phyloP scores from a whole-genome alignment of 2,888 invertebrate species.

The Odontomyia ornata region DNA sequence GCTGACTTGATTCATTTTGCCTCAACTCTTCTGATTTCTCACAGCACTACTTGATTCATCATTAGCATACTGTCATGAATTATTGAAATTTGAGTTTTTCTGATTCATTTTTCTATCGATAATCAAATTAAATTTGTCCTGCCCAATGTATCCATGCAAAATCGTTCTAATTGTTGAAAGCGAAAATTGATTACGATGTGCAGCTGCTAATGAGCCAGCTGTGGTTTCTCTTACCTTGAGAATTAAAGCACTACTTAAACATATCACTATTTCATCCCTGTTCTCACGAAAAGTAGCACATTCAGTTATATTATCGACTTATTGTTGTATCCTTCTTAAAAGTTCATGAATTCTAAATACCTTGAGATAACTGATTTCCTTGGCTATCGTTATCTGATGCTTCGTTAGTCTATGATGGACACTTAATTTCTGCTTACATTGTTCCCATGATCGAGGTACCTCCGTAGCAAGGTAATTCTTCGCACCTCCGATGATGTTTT shows the following conservation, averaged over 20 bases:
- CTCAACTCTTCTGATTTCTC: too few species aligned
- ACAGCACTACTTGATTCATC: background rate
- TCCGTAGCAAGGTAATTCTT: background rate
- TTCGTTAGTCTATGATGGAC: background rate
- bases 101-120: background rate
- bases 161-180: too few species aligned
- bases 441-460: background rate
- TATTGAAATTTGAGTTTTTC: background rate
- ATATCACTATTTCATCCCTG: background rate
- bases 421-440: too few species aligned
- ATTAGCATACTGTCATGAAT: background rate
- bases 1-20: too few species aligned
- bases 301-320: background rate
- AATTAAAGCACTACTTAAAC: too few species aligned
- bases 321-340: background rate
- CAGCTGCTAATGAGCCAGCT: background rate
- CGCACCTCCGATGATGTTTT: background rate
- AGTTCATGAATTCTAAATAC: background rate
- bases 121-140: background rate
- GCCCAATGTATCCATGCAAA: too few species aligned
- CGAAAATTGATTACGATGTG: background rate
- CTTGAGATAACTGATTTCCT: too few species aligned
- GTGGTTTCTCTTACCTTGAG: background rate
- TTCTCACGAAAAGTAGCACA: background rate
- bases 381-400: background rate